Conservation (phyloP, 2,888 invertebrate genomes). For the Cinara cedri region DNA sequence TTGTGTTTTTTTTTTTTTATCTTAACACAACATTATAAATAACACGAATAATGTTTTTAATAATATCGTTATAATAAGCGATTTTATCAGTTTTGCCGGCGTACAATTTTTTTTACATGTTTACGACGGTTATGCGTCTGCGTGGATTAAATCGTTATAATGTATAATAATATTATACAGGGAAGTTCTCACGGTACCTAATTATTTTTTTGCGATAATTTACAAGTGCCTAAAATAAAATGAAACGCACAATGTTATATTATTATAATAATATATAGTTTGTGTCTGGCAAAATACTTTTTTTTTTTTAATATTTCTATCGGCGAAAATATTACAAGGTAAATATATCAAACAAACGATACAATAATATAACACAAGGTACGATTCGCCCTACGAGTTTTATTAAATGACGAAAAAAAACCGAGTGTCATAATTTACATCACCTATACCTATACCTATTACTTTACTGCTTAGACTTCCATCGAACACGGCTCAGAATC, state of each 20-base stretch:
- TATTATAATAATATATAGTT: neutral
- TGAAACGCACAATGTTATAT: neutral
- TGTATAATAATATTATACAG: neutral
- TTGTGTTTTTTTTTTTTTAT: slow-evolving; percentile 8
- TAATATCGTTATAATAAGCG: slow-evolving; percentile 13
- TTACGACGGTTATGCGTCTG: neutral
- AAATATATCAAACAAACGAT: no score
- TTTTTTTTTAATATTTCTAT: neutral
- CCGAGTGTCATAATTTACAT: no score
- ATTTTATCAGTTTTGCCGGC: slow-evolving; percentile 34
- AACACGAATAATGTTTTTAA: no score
- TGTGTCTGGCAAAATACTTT: neutral
- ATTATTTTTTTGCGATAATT: no score
- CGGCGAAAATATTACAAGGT: no score
- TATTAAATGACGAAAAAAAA: no score
- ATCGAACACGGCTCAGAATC: no score
- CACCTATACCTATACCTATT: no score
- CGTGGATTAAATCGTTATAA: neutral
- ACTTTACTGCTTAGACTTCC: no score
- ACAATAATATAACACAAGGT: no score
- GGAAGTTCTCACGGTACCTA: slow-evolving; percentile 5
- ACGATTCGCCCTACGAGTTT: no score
- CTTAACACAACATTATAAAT: neutral
- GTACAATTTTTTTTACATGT: neutral
- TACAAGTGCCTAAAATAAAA: no score